Evolutionary conservation across 2,113 vertebrate genomes (phyloP), one percentile per base, ranked within the genome.

Genomic region (Seriola aureovittata): DNA sequence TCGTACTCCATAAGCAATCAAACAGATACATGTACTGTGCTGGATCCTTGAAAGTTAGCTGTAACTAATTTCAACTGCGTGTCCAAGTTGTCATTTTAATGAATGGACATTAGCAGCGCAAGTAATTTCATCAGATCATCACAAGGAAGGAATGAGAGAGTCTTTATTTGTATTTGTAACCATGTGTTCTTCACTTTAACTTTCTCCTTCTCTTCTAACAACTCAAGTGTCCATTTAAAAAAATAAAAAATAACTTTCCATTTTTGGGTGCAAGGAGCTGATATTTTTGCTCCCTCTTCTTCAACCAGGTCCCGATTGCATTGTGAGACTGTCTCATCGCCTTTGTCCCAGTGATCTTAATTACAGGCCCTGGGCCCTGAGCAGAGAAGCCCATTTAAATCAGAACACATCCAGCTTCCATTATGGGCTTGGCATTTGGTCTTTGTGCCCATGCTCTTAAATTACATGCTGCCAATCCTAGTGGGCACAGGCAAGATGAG

Each of bases 401-500:
- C 93, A 88, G 90, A 95, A 91, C 92, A 87, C 93, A 92, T 94
- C 93, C 89, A 90, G 90, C 93, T 84, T 91, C 93, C 93, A 95
- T 95, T 95, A 94, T 96, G 90, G 93, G 92, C 93, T 93, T 95
- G 94, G 93, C 94, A 95, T 95, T 95, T 94, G 95, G 92, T 94
- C 95, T 95, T 95, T 96, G 94, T 95, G 93, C 93, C 92, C 93
- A 90, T 95, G 92, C 92, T 94, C 92, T 94, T 95, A 96, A 96
- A 96, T 96, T 95, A 95, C 93, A 95, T 94, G 93, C 94, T 95
- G 95, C 93, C 95, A 95, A 94, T 95, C 93, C 88, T 90, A 92
- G 92, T 93, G 93, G 94, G 95, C 95, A 95, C 84, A 19, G 91
- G 93, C 89, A 87, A 93, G 93, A 90, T 78, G 90, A 92, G 84